Evolutionary conservation across 2,797 vertebrate genomes (phyloP).

Genomic region (Dermochelys coriacea): DNA sequence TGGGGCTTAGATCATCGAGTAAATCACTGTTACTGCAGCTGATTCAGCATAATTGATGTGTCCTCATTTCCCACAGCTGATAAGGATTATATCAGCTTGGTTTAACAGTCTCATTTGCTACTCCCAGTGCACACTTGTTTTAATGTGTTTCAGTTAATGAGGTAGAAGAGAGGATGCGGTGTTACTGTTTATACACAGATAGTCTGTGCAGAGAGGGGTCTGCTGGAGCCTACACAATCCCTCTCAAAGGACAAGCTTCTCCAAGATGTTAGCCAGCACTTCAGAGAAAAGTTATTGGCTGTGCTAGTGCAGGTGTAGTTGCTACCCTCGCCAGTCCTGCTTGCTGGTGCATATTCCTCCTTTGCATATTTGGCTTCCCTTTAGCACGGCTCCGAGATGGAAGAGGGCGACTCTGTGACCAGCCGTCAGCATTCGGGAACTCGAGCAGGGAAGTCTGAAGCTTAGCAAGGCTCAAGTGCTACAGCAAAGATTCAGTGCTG

Average conservation of each 20-base stretch:
- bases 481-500: not conserved
- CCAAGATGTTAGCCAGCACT: constrained; percentile 16
- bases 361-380: not conserved
- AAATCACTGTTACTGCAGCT: constrained; percentile 35
- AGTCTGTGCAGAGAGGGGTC: constrained; percentile 59
- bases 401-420: accelerated
- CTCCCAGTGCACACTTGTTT: constrained; percentile 83
- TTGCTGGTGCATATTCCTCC: not conserved
- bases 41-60: constrained; percentile 72
- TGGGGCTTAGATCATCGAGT: not conserved
- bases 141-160: constrained; percentile 86
- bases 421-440: not conserved
- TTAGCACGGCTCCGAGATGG: not conserved
- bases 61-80: constrained; percentile 81
- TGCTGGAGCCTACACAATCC: constrained; percentile 32
- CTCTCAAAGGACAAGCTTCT: constrained; percentile 54
- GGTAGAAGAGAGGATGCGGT: constrained; percentile 83
- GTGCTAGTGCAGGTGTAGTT: constrained; percentile 32
- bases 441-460: accelerated
- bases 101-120: constrained; percentile 84
- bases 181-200: constrained; percentile 79
- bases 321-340: not conserved
- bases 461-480: not conserved
- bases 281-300: constrained; percentile 60
- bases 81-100: constrained; percentile 84